phyloP scores from a whole-genome alignment of 2,888 invertebrate genomes.

The Mesodorylaimus sp. region DNA sequence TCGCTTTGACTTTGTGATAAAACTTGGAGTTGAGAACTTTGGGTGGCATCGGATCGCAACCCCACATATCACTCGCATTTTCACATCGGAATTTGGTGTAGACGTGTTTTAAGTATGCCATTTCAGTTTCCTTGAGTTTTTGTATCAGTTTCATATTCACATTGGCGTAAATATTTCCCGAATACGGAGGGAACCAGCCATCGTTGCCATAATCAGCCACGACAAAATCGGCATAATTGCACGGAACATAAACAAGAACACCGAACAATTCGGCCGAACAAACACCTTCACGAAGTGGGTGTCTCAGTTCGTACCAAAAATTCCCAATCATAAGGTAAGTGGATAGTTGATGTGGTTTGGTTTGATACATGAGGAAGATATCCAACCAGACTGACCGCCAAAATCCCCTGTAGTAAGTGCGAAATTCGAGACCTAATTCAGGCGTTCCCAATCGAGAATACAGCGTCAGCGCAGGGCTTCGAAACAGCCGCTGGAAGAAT shows the following conservation, averaged over 20 bases:
- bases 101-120: too few species aligned
- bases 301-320: background rate
- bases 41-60: too few species aligned
- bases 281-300: background rate
- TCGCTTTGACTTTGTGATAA: too few species aligned
- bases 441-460: background rate
- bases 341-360: background rate
- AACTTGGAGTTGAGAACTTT: too few species aligned
- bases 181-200: too few species aligned
- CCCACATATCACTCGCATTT: too few species aligned
- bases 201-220: conserved; percentile 1
- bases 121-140: too few species aligned
- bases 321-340: background rate
- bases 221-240: background rate
- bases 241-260: conserved; percentile 1
- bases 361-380: background rate
- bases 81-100: too few species aligned
- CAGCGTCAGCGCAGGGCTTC: background rate
- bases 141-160: too few species aligned
- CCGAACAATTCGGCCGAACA: background rate
- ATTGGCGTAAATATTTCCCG: too few species aligned
- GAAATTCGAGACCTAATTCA: background rate
- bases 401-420: background rate
- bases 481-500: background rate
- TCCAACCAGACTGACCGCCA: background rate